phyloP scores from a whole-genome alignment of 2,797 vertebrate species.

The Arnoldichthys spilopterus region DNA sequence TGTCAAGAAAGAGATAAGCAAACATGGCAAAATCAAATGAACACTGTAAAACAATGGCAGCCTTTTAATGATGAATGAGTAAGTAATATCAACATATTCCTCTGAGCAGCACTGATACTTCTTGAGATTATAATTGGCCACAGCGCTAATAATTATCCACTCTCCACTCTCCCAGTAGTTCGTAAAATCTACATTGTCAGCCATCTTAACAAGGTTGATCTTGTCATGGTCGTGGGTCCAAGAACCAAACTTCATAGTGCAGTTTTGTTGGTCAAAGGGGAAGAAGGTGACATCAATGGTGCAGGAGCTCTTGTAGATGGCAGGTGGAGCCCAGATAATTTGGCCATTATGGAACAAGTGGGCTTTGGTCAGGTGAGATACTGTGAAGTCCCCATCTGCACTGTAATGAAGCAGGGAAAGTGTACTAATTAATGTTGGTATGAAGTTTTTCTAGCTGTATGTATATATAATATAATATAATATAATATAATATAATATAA shows the following conservation, averaged over 20 bases:
- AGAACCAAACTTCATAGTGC: too few species aligned
- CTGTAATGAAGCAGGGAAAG: conserved; percentile 54
- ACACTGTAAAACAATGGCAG: conserved; percentile 83
- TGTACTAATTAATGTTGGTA: background rate
- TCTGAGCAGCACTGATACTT: conserved; percentile 81
- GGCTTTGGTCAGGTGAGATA: conserved; percentile 84
- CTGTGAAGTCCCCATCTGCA: conserved; percentile 81
- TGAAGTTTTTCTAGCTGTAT: too few species aligned
- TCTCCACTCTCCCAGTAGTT: conserved; percentile 86
- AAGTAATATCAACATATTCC: conserved; percentile 83
- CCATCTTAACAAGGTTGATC: conserved; percentile 83
- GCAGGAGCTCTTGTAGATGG: too few species aligned
- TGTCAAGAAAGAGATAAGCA: conserved; percentile 81
- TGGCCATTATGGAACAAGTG: conserved; percentile 80
- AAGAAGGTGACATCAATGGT: too few species aligned
- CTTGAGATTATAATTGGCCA: conserved; percentile 83
- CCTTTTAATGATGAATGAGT: conserved; percentile 82
- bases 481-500: too few species aligned
- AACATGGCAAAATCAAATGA: conserved; percentile 81
- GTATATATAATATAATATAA: too few species aligned
- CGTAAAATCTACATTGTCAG: conserved; percentile 79
- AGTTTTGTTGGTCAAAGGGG: too few species aligned
- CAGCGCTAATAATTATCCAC: conserved; percentile 81
- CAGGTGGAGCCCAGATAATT: too few species aligned
- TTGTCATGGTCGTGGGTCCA: conserved; percentile 83